Percentiles rank a stretch among this genome's conserved stretches.
phyloP scores from a whole-genome alignment of 1,140 invertebrate species.

The Xylocopa sonorina region DNA sequence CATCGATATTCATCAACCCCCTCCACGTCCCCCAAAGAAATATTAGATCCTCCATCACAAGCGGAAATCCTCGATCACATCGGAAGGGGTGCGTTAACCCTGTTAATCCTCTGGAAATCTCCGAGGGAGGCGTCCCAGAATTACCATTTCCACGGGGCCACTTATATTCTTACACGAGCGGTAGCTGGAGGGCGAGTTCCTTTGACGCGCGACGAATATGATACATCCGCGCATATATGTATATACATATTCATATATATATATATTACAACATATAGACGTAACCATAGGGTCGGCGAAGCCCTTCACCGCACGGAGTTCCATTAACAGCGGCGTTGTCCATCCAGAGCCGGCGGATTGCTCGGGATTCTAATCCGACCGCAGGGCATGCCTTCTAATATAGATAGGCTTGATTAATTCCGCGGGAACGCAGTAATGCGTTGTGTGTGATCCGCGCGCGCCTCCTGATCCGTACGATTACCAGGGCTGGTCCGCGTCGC shows the following conservation, averaged over 20 bases:
- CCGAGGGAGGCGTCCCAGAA: not conserved
- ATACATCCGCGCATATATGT: not conserved
- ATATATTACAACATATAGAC: too few species aligned
- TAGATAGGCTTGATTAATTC: conserved; percentile 78
- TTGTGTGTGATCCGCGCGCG: conserved; percentile 66
- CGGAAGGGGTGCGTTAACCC: not conserved
- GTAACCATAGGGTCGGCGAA: conserved; percentile 11
- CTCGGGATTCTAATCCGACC: conserved; percentile 76
- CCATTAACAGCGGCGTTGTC: conserved; percentile 72
- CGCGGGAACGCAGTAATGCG: conserved; percentile 65
- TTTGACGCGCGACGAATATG: conserved; percentile 31
- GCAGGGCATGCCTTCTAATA: conserved; percentile 75
- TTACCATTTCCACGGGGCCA: not conserved
- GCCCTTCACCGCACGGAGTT: conserved; percentile 52
- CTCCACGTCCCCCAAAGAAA: too few species aligned
- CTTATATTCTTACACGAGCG: not conserved
- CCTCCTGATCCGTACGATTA: conserved; percentile 68
- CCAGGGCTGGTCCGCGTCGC: conserved; percentile 24
- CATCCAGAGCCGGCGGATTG: conserved; percentile 62
- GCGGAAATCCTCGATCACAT: not conserved
- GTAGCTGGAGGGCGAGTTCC: not conserved
- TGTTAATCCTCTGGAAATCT: conserved; percentile 20
- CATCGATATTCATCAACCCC: too few species aligned
- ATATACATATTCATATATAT: too few species aligned
- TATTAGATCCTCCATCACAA: too few species aligned